A percentile compares a stretch with the other conserved stretches of the same genome.
Evolutionary conservation across 1,140 invertebrate species (phyloP).

Genomic region (Drosophila ficusphila): DNA sequence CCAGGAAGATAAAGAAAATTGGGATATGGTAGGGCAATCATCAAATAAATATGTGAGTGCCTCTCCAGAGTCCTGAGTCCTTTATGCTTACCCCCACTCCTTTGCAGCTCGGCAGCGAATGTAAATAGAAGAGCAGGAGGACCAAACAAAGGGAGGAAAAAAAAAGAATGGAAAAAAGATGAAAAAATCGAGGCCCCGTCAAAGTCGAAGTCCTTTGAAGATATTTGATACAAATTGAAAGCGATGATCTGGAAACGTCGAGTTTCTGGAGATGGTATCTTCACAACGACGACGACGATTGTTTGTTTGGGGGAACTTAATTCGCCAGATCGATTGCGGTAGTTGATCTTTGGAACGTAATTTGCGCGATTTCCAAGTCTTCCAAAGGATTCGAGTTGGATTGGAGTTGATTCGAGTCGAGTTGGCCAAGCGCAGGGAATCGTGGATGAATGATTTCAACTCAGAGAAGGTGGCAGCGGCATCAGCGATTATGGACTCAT

Average conservation of each 20-base stretch:
- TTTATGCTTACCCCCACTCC: constrained; percentile 3
- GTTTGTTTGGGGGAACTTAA: constrained; percentile 26
- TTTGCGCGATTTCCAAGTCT: constrained; percentile 2
- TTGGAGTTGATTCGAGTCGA: constrained; percentile 12
- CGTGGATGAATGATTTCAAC: constrained; percentile 28
- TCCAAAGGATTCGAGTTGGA: constrained; percentile 6
- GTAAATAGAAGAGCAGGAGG: constrained; percentile 19
- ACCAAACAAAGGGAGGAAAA: constrained; percentile 12
- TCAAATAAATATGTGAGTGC: constrained; percentile 46
- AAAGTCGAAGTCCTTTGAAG: constrained; percentile 62
- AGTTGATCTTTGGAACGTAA: constrained; percentile 48
- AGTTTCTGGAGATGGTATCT: constrained; percentile 27
- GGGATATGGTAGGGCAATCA: constrained; percentile 40
- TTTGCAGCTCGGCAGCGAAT: constrained; percentile 16
- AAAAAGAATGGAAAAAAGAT: constrained; percentile 10
- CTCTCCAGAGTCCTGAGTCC: constrained; percentile 31
- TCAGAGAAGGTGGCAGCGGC: constrained; percentile 6
- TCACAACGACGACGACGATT: background rate
- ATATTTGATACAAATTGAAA: constrained; percentile 78
- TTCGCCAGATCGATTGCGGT: constrained; percentile 52
- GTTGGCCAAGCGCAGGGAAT: constrained; percentile 33
- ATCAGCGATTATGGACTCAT: constrained; percentile 28
- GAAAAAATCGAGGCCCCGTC: constrained; percentile 28
- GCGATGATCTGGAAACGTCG: constrained; percentile 80
- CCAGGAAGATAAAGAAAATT: constrained; percentile 7